A percentile compares a stretch with the other conserved stretches of the same genome.
Evolutionary conservation across 2,113 vertebrate genomes (phyloP).

Genomic region (Neodontobutis hainanensis): DNA sequence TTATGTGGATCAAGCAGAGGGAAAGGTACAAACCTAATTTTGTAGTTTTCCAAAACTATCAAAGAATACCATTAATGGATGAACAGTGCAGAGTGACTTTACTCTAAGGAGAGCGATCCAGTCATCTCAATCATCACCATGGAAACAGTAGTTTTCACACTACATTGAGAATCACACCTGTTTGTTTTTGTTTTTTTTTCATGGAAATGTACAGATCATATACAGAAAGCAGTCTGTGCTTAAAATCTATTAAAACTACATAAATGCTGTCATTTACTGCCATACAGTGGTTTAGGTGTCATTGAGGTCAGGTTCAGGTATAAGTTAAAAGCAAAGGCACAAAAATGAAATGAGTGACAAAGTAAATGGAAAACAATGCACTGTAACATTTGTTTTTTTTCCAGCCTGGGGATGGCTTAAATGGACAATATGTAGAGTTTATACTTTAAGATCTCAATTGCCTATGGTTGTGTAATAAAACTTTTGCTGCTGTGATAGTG

Average conservation of each 20-base stretch:
- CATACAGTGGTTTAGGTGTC: constrained; percentile 32
- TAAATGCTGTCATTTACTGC: background rate
- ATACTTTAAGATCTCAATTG: too few relatives aligned
- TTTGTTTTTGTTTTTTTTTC: constrained; percentile 42
- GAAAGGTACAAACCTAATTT: background rate
- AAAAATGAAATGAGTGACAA: constrained; percentile 23
- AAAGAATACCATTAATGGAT: background rate
- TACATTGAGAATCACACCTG: constrained; percentile 32
- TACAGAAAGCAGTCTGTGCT: constrained; percentile 11
- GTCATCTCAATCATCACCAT: constrained; percentile 62
- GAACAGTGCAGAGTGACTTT: constrained; percentile 2
- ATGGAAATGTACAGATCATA: constrained; percentile 25
- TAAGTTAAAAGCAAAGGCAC: constrained; percentile 67
- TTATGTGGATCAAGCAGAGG: background rate
- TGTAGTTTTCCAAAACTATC: background rate
- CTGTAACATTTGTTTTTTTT: too few relatives aligned
- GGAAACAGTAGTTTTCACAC: constrained; percentile 63
- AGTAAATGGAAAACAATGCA: too few relatives aligned
- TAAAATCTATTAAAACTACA: background rate
- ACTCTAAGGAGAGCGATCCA: constrained; percentile 28
- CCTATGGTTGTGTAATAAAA: too few relatives aligned
- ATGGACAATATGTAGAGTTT: too few relatives aligned
- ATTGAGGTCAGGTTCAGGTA: constrained; percentile 19
- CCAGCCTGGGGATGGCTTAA: too few relatives aligned
- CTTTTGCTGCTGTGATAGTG: too few relatives aligned